These are phyloP conservation scores for Heliconius nattereri DNA, from an alignment of 1,140 invertebrate genomes.

Conservation along the genomic window DNA sequence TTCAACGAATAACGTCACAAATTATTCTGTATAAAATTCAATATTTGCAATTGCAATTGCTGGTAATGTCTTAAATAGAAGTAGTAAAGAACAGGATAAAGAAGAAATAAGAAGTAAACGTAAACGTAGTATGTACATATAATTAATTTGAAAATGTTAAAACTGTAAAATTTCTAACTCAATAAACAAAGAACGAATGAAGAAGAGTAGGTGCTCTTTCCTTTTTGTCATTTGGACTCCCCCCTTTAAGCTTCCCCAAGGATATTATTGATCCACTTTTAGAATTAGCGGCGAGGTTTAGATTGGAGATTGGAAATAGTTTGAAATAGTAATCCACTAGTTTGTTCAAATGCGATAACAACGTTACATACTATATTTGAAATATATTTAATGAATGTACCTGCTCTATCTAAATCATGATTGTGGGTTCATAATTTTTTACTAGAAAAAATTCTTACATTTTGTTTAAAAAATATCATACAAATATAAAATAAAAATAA, in stretches of 20 bases:
- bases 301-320: background rate
- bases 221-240: background rate
- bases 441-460: too few species aligned
- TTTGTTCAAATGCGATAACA: too few species aligned
- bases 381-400: background rate
- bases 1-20: too few species aligned
- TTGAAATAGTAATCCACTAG: too few species aligned
- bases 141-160: background rate
- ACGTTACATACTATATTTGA: background rate
- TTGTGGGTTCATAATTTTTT: too few species aligned
- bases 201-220: background rate
- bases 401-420: background rate
- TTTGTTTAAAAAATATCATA: too few species aligned
- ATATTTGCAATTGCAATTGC: too few species aligned
- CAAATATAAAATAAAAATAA: too few species aligned
- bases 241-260: background rate
- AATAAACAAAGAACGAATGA: background rate
- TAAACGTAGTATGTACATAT: background rate
- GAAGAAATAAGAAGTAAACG: too few species aligned
- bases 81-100: too few species aligned
- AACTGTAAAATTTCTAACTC: background rate
- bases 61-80: too few species aligned
- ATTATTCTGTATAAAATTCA: too few species aligned
- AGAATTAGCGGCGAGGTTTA: background rate
- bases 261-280: constrained; percentile 8